Conservation (phyloP, 2,888 invertebrate genomes). For the Lasioglossum pauxillum region DNA sequence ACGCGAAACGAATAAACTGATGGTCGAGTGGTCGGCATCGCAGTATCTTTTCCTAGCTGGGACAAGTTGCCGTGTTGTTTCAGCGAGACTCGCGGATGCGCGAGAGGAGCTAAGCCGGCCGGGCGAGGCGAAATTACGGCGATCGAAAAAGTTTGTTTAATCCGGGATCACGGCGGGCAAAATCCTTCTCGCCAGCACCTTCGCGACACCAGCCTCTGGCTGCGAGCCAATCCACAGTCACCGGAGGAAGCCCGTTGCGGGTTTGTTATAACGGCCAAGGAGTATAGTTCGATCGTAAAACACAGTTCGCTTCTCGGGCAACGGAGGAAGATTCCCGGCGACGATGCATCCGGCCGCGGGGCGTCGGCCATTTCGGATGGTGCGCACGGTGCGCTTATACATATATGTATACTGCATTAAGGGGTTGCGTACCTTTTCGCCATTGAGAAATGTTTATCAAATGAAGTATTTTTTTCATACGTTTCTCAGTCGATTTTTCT, state of each 20-base stretch:
- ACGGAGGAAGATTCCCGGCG: background rate
- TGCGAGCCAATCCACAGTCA: slow-evolving; percentile 29
- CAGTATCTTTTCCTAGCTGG: background rate
- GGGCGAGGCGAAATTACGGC: slow-evolving; percentile 24
- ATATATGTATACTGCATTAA: background rate
- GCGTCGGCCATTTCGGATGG: background rate
- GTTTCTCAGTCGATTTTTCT: too few species aligned
- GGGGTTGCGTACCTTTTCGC: background rate
- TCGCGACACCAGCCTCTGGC: slow-evolving; percentile 46
- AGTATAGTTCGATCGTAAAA: slow-evolving; percentile 31
- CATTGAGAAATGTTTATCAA: too few species aligned
- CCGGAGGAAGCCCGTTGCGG: slow-evolving; percentile 15
- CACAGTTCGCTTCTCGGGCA: slow-evolving; percentile 12
- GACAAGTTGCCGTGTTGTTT: background rate
- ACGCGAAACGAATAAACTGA: background rate
- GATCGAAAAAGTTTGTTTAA: slow-evolving; percentile 51
- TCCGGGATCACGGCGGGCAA: slow-evolving; percentile 40
- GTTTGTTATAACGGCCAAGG: slow-evolving; percentile 14
- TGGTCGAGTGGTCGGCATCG: background rate
- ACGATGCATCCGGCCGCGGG: background rate
- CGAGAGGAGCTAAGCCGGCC: background rate
- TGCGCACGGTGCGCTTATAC: background rate
- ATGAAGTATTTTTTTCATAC: too few species aligned
- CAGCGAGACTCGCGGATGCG: background rate
- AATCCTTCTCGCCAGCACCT: slow-evolving; percentile 45